Base-by-base conservation (phyloP, 2,888 invertebrate species). In the Drymonia ruficornis region DNA sequence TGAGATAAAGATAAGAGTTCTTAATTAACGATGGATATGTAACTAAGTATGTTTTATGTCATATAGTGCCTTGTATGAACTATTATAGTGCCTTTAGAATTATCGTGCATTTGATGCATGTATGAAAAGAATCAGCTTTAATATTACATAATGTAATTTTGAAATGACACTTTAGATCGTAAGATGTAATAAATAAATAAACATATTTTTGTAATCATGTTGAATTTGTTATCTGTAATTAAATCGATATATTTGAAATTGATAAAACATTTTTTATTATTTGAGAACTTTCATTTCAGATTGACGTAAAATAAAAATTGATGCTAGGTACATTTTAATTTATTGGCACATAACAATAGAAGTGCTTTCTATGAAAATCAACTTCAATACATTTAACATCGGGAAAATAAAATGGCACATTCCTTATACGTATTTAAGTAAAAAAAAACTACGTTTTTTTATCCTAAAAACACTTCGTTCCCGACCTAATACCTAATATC, bases 161-260 rank as follows among this genome's bases (percentile, higher is more conserved):
- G 28, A 53, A 50, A 50, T 56, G 45, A 44, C 40, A 59, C 3
- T 49, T 51, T 56, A 70, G 40, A 5, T 15, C 0, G 1, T 59
- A 67, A 59, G 46, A 44, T 45, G 28, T 15, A n/a, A 40, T 40
- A 56, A 23, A 48, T 53, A 23, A 50, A 52, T 29, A 50, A 53
- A 19, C 56, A 50, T 70, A 65, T 65, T 70, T 66, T 71, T 64
- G 55, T 66, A 61, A 16, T 51, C 59, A 29, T 50, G 55, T 66
- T 66, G 58, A 62, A 47, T 56, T 49, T 55, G 46, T 59, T 68
- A 23, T 56, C 46, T 49, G 2, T 23, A 70, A 51, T 70, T 59
- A 62, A 65, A 46, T 28, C 38, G 53, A 23, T 23, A 23, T 44
- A 50, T 55, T 53, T 47, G 11, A 52, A 43, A 44, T 43, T 12